A percentile compares a stretch with the other conserved stretches of the same genome.
phyloP scores from a whole-genome alignment of 30 jellyfish, hydroid and myxozoan genomes.

The Hydractinia echinata region DNA sequence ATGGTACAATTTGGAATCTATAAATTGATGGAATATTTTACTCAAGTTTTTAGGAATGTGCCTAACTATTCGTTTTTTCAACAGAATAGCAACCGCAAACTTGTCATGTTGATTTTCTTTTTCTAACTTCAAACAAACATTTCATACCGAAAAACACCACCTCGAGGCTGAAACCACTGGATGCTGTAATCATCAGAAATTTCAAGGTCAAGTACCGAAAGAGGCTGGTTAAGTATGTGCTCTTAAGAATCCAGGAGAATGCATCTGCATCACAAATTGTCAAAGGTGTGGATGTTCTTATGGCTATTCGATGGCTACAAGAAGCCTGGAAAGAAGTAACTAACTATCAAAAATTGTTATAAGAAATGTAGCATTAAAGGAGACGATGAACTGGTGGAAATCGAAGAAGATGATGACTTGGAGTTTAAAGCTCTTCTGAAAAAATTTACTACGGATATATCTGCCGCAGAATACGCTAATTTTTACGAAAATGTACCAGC shows the following conservation, averaged over 20 bases:
- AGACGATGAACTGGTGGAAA: neutral
- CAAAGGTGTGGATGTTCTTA: neutral
- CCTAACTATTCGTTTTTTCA: too few species aligned
- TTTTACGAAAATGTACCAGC: neutral
- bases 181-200: neutral
- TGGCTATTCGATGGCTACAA: neutral
- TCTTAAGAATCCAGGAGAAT: neutral
- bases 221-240: conserved; percentile 16
- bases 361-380: neutral
- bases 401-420: too few species aligned
- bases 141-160: neutral
- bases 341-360: too few species aligned
- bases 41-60: too few species aligned
- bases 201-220: neutral
- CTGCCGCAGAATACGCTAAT: neutral
- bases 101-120: neutral
- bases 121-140: neutral
- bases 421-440: neutral
- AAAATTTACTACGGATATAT: conserved; percentile 4
- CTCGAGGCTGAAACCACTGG: neutral
- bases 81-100: too few species aligned
- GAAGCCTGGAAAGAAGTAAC: too few species aligned
- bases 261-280: conserved; percentile 1
- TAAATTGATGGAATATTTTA: too few species aligned
- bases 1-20: too few species aligned